Percentiles rank a stretch among this genome's conserved stretches.
phyloP scores from a whole-genome alignment of 2,888 invertebrate genomes.

The Adelognathus sp. region DNA sequence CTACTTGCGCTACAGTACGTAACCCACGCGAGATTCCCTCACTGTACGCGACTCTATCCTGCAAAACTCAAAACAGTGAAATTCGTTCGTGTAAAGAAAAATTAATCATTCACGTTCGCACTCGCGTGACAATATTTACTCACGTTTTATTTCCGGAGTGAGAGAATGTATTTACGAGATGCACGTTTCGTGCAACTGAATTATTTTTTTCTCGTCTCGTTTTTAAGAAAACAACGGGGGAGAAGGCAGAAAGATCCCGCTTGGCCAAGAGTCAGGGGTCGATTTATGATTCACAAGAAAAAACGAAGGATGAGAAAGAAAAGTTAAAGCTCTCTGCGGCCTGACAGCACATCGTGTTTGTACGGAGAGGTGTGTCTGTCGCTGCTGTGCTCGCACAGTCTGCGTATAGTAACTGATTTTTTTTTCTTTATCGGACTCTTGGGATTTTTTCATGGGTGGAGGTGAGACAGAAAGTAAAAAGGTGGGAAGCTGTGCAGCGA shows the following conservation, averaged over 20 bases:
- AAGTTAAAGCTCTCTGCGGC: slow-evolving; percentile 20
- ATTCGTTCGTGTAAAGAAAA: not conserved
- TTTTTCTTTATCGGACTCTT: slow-evolving; percentile 19
- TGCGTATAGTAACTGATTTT: not conserved
- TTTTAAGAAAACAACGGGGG: not conserved
- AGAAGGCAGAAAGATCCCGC: slow-evolving; percentile 27
- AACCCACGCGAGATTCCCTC: slow-evolving; percentile 16
- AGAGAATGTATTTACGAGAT: slow-evolving; percentile 35
- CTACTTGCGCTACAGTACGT: slow-evolving; percentile 48
- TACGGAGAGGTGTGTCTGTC: slow-evolving; percentile 32
- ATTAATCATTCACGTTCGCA: not conserved
- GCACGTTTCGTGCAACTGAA: slow-evolving; percentile 4
- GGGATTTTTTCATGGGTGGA: slow-evolving; percentile 42
- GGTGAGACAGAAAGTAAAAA: slow-evolving; percentile 23
- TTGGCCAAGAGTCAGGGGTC: slow-evolving; percentile 50
- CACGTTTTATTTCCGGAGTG: slow-evolving; percentile 23
- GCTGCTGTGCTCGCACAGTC: not conserved
- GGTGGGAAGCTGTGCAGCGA: slow-evolving; percentile 25
- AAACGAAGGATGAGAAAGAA: slow-evolving; percentile 7
- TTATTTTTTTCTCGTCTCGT: slow-evolving; percentile 26
- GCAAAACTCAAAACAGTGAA: not conserved
- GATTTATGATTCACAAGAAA: slow-evolving; percentile 50
- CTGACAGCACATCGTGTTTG: slow-evolving; percentile 27
- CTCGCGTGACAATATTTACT: not conserved
- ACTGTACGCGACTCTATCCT: not conserved